Evolutionary conservation across 1,140 invertebrate genomes (phyloP).

Genomic region (Penaeus japonicus): DNA sequence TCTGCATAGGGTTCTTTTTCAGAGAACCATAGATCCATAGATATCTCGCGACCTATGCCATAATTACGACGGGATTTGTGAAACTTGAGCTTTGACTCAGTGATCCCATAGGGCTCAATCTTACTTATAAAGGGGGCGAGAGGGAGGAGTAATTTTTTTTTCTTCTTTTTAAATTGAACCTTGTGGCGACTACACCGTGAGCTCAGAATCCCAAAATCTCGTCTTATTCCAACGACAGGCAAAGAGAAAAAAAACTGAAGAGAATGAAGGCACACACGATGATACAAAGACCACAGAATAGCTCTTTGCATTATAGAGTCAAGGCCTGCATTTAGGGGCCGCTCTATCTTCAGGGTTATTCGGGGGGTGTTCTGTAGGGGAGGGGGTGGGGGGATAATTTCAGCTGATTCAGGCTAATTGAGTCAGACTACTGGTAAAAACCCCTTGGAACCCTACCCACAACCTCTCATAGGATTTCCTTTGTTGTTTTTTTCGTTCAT

Average conservation of each 20-base stretch:
- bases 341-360: neutral
- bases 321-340: conserved; percentile 48
- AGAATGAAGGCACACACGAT: conserved; percentile 55
- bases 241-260: conserved; percentile 50
- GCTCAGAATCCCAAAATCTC: conserved; percentile 41
- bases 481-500: neutral
- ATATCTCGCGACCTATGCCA: conserved; percentile 16
- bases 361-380: too few relatives aligned
- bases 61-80: conserved; percentile 28
- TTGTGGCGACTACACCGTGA: conserved; percentile 39
- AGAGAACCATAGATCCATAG: conserved; percentile 21
- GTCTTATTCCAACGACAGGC: conserved; percentile 37
- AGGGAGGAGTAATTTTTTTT: too few relatives aligned
- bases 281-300: conserved; percentile 48
- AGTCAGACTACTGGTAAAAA: conserved; percentile 10
- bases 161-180: conserved; percentile 13
- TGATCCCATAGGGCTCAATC: conserved; percentile 23
- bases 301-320: conserved; percentile 50
- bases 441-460: conserved; percentile 1
- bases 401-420: neutral
- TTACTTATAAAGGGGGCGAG: neutral
- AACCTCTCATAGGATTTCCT: too few relatives aligned
- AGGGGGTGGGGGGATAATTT: too few relatives aligned
- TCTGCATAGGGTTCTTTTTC: neutral
- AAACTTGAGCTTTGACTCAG: conserved; percentile 28